A percentile compares a stretch with the other conserved stretches of the same genome.
Evolutionary conservation across 2,888 invertebrate species (phyloP).

Genomic region (Mylabris sibirica): DNA sequence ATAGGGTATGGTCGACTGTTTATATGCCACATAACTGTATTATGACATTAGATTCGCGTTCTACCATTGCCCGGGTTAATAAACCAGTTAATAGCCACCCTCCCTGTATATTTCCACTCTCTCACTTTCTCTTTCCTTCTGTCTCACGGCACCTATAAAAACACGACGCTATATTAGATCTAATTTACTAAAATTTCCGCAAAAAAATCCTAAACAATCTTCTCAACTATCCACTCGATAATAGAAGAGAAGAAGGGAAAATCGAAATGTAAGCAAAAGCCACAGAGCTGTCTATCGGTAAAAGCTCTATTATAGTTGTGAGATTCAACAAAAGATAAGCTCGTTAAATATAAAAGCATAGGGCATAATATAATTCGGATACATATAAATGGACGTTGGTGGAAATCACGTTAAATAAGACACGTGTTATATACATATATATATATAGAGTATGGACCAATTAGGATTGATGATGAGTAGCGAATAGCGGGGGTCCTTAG

Average conservation of each 20-base stretch:
- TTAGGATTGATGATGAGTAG: conserved; percentile 47
- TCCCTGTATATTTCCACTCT: not conserved
- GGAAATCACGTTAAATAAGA: conserved; percentile 52
- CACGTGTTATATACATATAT: conserved; percentile 49
- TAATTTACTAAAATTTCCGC: not conserved
- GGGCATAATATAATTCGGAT: conserved; percentile 45
- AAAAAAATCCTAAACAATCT: not conserved
- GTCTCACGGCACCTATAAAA: not conserved
- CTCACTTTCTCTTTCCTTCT: conserved; percentile 20
- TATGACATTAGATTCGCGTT: conserved; percentile 53
- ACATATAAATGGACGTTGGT: conserved; percentile 50
- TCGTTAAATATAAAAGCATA: conserved; percentile 47
- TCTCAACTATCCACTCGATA: not conserved
- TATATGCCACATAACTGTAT: conserved; percentile 52
- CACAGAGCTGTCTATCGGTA: conserved; percentile 20
- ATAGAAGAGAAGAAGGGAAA: not conserved
- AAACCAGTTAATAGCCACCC: conserved; percentile 54
- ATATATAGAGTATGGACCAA: conserved; percentile 51
- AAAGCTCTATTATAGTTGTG: conserved; percentile 9
- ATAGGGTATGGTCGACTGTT: conserved; percentile 35
- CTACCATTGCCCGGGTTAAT: conserved; percentile 51
- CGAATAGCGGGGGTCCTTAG: conserved; percentile 36
- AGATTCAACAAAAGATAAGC: conserved; percentile 46
- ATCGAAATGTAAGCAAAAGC: not conserved
- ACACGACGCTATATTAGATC: too few species aligned